phyloP scores from a whole-genome alignment of 2,113 vertebrate species.

The Amia ocellicauda region DNA sequence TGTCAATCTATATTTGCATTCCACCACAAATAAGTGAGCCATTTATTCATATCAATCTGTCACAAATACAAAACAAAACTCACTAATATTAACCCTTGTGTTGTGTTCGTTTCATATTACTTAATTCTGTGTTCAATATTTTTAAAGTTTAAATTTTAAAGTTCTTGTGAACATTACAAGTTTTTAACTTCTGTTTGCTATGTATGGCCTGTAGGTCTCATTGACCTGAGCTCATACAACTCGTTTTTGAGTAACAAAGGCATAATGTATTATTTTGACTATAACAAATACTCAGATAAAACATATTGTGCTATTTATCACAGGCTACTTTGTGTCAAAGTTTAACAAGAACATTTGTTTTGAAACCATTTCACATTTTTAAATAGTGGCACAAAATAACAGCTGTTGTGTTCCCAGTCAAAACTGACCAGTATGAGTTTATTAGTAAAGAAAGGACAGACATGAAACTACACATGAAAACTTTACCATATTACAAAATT shows the following conservation, averaged over 20 bases:
- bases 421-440: not conserved
- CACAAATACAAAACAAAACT: too few species aligned
- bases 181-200: not conserved
- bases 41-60: too few species aligned
- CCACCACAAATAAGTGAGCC: too few species aligned
- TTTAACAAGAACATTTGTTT: too few species aligned
- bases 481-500: not conserved
- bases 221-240: not conserved
- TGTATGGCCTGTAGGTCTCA: conserved; percentile 5
- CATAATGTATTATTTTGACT: not conserved
- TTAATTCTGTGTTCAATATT: not conserved
- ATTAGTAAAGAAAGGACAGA: not conserved
- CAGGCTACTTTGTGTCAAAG: not conserved
- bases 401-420: not conserved
- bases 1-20: too few species aligned
- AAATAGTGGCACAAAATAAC: not conserved
- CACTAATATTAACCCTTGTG: too few species aligned
- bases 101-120: not conserved
- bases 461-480: not conserved
- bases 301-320: not conserved
- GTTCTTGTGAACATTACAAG: too few species aligned
- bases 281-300: not conserved
- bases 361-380: too few species aligned
- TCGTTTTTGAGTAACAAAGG: not conserved
- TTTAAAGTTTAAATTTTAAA: too few species aligned